Percentiles rank a stretch among this genome's conserved stretches.
phyloP scores from a whole-genome alignment of 2,113 vertebrate species.

The Rutilus rutilus region DNA sequence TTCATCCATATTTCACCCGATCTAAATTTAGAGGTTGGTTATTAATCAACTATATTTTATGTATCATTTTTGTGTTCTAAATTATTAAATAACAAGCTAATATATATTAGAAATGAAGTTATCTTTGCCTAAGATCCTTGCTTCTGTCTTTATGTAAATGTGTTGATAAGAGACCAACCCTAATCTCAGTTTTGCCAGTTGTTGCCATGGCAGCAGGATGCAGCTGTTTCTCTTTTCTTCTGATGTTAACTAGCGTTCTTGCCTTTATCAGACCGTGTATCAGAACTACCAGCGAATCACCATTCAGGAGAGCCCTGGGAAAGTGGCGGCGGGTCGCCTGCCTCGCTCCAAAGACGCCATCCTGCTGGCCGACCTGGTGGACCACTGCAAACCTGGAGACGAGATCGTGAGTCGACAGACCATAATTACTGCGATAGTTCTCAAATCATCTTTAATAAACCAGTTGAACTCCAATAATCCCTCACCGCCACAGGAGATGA shows the following conservation, averaged over 20 bases:
- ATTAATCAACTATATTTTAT: background rate
- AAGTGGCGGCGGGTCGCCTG: constrained; percentile 91
- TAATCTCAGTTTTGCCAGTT: background rate
- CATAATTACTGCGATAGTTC: background rate
- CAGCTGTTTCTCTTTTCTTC: background rate
- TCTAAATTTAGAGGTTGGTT: background rate
- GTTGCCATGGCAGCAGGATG: background rate
- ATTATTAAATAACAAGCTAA: background rate
- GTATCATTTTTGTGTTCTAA: no score
- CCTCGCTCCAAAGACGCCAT: constrained; percentile 97
- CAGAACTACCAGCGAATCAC: constrained; percentile 99
- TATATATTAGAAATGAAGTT: background rate
- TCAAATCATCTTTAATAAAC: background rate
- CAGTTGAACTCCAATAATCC: no score
- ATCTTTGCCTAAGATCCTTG: background rate
- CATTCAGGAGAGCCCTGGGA: constrained; percentile 95
- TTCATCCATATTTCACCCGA: background rate
- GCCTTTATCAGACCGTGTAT: constrained; percentile 85
- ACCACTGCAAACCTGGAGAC: constrained; percentile 94
- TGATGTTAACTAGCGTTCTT: background rate
- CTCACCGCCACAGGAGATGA: no score
- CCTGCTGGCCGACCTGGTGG: constrained; percentile 92
- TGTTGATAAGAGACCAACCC: background rate
- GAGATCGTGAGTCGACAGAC: constrained; percentile 86
- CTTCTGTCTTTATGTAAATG: background rate